Evolutionary conservation across 2,888 invertebrate species (phyloP).

Genomic region (Leucania comma): DNA sequence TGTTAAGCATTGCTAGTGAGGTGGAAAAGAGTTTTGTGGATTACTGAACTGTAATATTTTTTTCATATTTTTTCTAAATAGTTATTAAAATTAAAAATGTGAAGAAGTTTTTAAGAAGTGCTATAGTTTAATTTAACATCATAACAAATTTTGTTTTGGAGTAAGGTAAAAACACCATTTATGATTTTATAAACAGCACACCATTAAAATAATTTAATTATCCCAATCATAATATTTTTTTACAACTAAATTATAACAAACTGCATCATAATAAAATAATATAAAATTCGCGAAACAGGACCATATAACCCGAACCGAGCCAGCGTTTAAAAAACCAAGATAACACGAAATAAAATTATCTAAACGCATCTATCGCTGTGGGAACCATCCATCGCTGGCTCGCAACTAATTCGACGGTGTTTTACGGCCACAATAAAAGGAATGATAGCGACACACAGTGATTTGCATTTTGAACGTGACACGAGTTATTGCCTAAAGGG

Average conservation of each 20-base stretch:
- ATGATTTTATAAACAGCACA: background rate
- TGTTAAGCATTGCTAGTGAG: constrained; percentile 18
- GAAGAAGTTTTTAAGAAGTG: too few relatives aligned
- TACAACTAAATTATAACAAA: constrained; percentile 33
- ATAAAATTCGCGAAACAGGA: constrained; percentile 55
- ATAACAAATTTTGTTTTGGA: constrained; percentile 19
- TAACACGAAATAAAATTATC: constrained; percentile 64
- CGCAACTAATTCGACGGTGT: constrained; percentile 71
- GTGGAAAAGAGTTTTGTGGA: background rate
- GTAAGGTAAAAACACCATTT: constrained; percentile 24
- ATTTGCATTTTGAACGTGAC: constrained; percentile 67
- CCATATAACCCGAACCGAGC: constrained; percentile 35
- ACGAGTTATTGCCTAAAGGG: constrained; percentile 60
- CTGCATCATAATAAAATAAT: constrained; percentile 50
- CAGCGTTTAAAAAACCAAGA: constrained; percentile 48
- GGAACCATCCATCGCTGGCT: constrained; percentile 67
- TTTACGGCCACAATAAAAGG: constrained; percentile 76
- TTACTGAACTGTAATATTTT: background rate
- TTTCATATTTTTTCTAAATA: background rate
- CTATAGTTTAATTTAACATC: background rate
- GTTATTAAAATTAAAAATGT: background rate
- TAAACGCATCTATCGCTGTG: constrained; percentile 62
- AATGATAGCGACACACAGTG: constrained; percentile 74
- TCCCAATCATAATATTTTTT: constrained; percentile 20
- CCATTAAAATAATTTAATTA: constrained; percentile 18